Evolutionary conservation across 30 jellyfish, hydroid and myxozoan genomes (phyloP).

Genomic region (Aurelia sp.): DNA sequence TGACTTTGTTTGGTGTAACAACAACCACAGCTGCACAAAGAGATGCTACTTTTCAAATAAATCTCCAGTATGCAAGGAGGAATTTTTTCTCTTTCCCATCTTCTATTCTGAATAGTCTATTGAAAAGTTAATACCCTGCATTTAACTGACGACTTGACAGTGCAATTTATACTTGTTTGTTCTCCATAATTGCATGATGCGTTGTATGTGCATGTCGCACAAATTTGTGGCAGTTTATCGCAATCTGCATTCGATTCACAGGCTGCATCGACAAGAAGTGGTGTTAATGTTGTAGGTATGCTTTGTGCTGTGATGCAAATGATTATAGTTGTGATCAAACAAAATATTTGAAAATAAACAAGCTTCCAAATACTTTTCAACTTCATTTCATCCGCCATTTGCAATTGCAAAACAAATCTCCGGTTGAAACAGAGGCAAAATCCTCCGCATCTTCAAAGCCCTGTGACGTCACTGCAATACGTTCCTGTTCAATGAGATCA

Average conservation of each 20-base stretch:
- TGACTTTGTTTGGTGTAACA: too few species aligned
- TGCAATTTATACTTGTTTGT: conserved; percentile 52
- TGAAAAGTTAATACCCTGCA: conserved; percentile 57
- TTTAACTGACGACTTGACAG: conserved; percentile 24
- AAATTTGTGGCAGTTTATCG: conserved; percentile 39
- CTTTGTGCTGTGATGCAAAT: neutral
- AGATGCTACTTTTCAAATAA: too few species aligned
- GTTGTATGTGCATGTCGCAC: conserved; percentile 71
- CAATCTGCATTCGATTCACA: conserved; percentile 16
- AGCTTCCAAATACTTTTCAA: neutral
- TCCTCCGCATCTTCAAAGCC: too few species aligned
- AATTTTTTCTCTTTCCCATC: too few species aligned
- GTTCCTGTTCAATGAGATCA: too few species aligned
- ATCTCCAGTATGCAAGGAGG: too few species aligned
- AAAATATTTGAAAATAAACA: neutral
- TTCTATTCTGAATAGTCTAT: too few species aligned
- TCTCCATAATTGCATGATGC: conserved; percentile 79
- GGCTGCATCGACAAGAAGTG: conserved; percentile 4
- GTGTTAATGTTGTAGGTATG: conserved; percentile 13
- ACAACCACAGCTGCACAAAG: too few species aligned
- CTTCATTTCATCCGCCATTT: neutral
- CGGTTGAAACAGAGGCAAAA: too few species aligned
- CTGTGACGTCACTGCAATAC: too few species aligned
- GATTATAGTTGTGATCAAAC: too few species aligned
- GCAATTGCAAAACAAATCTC: neutral